phyloP scores from a whole-genome alignment of 2,113 vertebrate genomes.

The Tachysurus vachellii region DNA sequence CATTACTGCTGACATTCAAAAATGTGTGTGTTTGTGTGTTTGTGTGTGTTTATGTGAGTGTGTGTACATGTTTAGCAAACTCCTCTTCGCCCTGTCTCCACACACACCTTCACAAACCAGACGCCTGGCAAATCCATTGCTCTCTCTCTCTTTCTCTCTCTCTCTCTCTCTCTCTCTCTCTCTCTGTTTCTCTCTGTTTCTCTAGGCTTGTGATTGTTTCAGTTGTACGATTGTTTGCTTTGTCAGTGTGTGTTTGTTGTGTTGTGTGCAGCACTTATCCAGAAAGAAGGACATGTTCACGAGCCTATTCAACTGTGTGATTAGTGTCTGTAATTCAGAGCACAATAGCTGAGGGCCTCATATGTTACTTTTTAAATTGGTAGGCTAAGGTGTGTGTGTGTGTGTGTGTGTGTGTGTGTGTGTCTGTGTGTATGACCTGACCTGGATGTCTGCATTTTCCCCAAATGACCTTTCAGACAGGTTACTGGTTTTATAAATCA shows the following conservation, averaged over 20 bases:
- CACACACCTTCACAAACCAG: conserved; percentile 29
- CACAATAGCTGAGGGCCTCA: neutral
- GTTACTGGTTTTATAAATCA: conserved; percentile 55
- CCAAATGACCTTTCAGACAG: conserved; percentile 49
- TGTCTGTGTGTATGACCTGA: conserved; percentile 20
- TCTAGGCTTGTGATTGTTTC: conserved; percentile 21
- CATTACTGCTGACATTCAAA: neutral
- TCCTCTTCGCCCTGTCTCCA: conserved; percentile 45
- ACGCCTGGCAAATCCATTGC: conserved; percentile 48
- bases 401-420: conserved; percentile 13
- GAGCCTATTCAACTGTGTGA: neutral
- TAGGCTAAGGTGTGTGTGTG: neutral
- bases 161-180: neutral
- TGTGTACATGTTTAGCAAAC: conserved; percentile 28
- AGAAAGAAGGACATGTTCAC: neutral
- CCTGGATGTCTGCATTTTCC: conserved; percentile 42
- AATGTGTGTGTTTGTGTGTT: conserved; percentile 38
- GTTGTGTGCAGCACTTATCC: neutral
- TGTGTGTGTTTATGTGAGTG: conserved; percentile 21
- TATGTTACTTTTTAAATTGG: conserved; percentile 5
- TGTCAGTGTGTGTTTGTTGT: conserved; percentile 30
- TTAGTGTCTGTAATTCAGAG: conserved; percentile 19
- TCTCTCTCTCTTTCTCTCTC: conserved; percentile 31
- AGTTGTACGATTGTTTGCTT: conserved; percentile 17
- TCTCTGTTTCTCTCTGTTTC: neutral